These are phyloP conservation scores for Agrilus cyanescens DNA, from an alignment of 2,888 invertebrate species.

Conservation along the genomic window DNA sequence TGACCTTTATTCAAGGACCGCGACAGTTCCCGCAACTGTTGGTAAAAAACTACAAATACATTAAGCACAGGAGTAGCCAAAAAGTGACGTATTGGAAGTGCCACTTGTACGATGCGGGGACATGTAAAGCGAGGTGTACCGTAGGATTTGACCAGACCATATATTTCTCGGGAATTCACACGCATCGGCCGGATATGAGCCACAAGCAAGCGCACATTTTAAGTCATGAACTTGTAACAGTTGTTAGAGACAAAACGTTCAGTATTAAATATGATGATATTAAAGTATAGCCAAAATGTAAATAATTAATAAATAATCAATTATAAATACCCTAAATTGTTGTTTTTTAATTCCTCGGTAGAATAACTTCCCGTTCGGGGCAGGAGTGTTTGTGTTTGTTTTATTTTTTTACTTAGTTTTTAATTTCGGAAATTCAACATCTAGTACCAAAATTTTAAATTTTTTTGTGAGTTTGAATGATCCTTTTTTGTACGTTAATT, in stretches of 20 bases:
- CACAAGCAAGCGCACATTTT: slow-evolving; percentile 14
- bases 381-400: no score
- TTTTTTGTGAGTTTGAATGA: no score
- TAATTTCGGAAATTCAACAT: no score
- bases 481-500: no score
- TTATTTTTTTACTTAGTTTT: no score
- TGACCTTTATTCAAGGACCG: slow-evolving; percentile 26
- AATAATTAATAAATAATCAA: no score
- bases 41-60: slow-evolving; percentile 26
- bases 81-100: slow-evolving; percentile 33
- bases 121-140: slow-evolving; percentile 28
- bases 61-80: slow-evolving; percentile 29
- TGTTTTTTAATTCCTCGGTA: no score
- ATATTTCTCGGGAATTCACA: slow-evolving; percentile 20
- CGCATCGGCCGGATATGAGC: slow-evolving; percentile 17
- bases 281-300: no score
- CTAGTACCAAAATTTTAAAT: no score
- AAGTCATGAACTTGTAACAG: slow-evolving; percentile 16
- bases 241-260: slow-evolving; percentile 1
- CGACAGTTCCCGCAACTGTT: slow-evolving; percentile 26
- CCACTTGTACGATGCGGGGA: slow-evolving; percentile 26
- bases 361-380: no score
- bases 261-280: no score
- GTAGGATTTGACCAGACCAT: slow-evolving; percentile 23
- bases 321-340: no score